Evolutionary conservation across 2,797 vertebrate species (phyloP).

Genomic region (Sylvilagus floridanus): DNA sequence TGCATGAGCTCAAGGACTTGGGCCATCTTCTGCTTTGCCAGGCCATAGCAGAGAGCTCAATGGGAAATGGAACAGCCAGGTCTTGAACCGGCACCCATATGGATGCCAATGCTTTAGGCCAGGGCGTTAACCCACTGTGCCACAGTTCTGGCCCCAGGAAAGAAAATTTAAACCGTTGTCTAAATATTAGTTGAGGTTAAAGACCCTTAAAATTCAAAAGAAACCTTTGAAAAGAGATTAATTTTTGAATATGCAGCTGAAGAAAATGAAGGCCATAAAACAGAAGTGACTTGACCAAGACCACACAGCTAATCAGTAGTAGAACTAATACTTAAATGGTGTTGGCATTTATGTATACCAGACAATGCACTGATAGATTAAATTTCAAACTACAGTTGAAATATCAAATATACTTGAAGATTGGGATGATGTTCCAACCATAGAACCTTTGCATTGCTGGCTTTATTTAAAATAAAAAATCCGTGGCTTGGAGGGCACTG

Average conservation of each 20-base stretch:
- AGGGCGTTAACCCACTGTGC: too few relatives aligned
- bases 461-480: constrained; percentile 66
- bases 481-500: constrained; percentile 53
- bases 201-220: background rate
- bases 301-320: background rate
- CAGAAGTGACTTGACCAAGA: constrained; percentile 33
- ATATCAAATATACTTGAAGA: constrained; percentile 42
- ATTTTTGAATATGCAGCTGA: constrained; percentile 1
- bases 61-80: too few relatives aligned
- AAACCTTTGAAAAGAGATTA: background rate
- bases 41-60: too few relatives aligned
- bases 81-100: too few relatives aligned
- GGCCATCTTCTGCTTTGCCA: too few relatives aligned
- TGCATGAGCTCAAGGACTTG: too few relatives aligned
- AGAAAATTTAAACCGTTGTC: background rate
- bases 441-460: constrained; percentile 53
- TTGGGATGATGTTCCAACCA: background rate
- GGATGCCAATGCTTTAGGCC: too few relatives aligned
- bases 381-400: constrained; percentile 59
- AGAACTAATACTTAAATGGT: constrained; percentile 2
- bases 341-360: background rate
- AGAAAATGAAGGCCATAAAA: constrained; percentile 22
- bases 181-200: background rate
- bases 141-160: background rate
- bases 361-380: background rate